Percentiles rank a stretch among this genome's conserved stretches.
These are phyloP conservation scores for Melanotaenia nigrans DNA, from an alignment of 2,797 vertebrate genomes.

Conservation along the genomic window DNA sequence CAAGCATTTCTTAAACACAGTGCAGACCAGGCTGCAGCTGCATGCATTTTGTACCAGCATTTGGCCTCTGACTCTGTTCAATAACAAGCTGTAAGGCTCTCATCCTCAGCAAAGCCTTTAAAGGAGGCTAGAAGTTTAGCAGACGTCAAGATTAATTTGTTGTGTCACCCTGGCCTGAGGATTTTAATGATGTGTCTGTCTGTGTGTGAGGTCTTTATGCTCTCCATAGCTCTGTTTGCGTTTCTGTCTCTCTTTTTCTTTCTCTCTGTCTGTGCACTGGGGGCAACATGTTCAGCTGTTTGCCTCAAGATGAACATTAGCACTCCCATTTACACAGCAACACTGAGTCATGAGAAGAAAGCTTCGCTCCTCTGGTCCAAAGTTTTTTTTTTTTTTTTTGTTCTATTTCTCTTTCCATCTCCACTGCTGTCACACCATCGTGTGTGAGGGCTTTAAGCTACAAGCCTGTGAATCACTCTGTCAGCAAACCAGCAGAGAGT, in stretches of 20 bases:
- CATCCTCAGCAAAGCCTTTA: conserved; percentile 56
- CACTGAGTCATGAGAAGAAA: conserved; percentile 72
- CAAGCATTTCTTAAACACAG: conserved; percentile 1
- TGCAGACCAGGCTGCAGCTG: conserved; percentile 31
- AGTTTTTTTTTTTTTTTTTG: conserved; percentile 26
- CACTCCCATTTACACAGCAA: conserved; percentile 60
- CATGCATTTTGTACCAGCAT: conserved; percentile 16
- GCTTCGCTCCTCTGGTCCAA: conserved; percentile 43
- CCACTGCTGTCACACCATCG: conserved; percentile 49
- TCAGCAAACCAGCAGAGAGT: conserved; percentile 34
- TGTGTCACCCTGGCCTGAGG: conserved; percentile 46
- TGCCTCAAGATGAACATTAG: conserved; percentile 65
- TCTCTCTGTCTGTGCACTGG: conserved; percentile 35
- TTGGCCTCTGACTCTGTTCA: conserved; percentile 39
- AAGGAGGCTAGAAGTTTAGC: conserved; percentile 58
- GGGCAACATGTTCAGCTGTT: conserved; percentile 63
- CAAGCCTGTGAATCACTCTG: conserved; percentile 52
- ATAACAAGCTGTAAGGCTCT: conserved; percentile 59
- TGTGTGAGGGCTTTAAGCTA: conserved; percentile 30
- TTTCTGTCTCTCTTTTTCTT: conserved; percentile 15
- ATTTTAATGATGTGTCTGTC: conserved; percentile 59
- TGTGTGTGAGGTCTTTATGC: conserved; percentile 18
- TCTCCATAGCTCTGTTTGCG: conserved; percentile 29
- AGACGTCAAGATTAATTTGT: conserved; percentile 65
- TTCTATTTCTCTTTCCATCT: conserved; percentile 42